Evolutionary conservation across 35 echinoderm and acorn worm species (phyloP), one percentile per base, ranked within the genome.

Genomic region (Lytechinus pictus): DNA sequence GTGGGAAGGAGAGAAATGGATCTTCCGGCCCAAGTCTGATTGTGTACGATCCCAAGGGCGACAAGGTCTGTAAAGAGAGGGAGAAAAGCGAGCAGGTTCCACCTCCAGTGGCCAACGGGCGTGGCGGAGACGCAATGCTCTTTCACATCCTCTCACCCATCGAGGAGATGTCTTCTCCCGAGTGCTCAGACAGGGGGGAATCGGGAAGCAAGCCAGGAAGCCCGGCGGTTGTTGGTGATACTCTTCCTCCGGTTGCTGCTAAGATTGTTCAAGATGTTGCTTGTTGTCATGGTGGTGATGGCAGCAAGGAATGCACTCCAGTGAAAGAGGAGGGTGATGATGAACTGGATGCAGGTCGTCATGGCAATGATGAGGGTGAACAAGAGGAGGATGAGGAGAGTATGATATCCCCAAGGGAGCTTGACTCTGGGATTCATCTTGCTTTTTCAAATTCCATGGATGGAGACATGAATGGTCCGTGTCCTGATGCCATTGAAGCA

Each of bases 101-200:
- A 27, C 92, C 92, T 57, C 92, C 52, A 27, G 92, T 93, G 53
- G 92, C 92, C 27, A 57, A 93, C 19, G 92, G 92, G n/a, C 52
- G 92, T 9, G 53, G 55, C 5, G 92, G 92, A 6, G 92, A 93
- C 54, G 94, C 94, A 54, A 89, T 94, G 24, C 94, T 94, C 57
- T 96, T 66, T 71, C 96, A 95, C 54, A 89, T 97, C 58, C 98
- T 99, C 27, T 99, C 98, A 33, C 98, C 98, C 11, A 97, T 97
- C 89, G 96, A 97, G 91, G 98, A 99, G 53, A 58, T 98, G 95
- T 97, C 98, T 29, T 99, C 98, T 27, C 98, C 98, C 55, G 98
- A 99, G 94, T 95, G 97, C 56, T 95, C 95, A 19, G 98, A 97
- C 28, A 86, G 89, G 21, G 28, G n/a, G 1, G 54, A 89, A 53